Percentiles rank a stretch among this genome's conserved stretches.
phyloP scores from a whole-genome alignment of 2,888 invertebrate genomes.

The Microchrysa polita region DNA sequence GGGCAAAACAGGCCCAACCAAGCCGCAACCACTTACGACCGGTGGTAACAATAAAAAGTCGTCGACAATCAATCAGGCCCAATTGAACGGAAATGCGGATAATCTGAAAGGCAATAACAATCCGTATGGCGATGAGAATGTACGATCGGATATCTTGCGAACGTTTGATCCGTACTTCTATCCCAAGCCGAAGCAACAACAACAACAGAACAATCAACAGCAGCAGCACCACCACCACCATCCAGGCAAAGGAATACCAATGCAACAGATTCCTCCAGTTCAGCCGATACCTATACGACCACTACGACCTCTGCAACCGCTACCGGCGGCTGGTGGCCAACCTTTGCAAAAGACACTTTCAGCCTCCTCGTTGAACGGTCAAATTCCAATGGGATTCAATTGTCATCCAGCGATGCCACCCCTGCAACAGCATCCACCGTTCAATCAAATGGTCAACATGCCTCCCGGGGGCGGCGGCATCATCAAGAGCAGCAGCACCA shows the following conservation, averaged over 20 bases:
- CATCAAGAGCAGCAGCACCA: constrained; percentile 14
- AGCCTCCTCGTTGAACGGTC: neutral
- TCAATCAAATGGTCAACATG: neutral
- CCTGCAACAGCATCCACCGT: neutral
- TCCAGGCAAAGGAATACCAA: constrained; percentile 45
- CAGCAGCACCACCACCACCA: constrained; percentile 50
- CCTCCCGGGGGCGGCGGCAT: no score
- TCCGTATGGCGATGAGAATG: constrained; percentile 44
- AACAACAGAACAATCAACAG: constrained; percentile 48
- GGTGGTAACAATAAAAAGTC: constrained; percentile 18
- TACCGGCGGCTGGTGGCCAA: constrained; percentile 2
- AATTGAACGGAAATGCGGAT: constrained; percentile 29
- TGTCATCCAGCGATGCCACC: constrained; percentile 9
- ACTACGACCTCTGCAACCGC: neutral
- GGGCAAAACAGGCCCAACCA: constrained; percentile 9
- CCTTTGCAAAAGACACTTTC: constrained; percentile 28
- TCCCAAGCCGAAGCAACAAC: constrained; percentile 50
- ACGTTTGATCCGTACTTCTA: constrained; percentile 49
- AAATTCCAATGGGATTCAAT: neutral
- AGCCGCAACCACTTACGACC: neutral
- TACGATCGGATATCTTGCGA: constrained; percentile 47
- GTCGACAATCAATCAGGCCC: constrained; percentile 12
- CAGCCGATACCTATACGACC: neutral
- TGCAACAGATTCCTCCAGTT: constrained; percentile 57
- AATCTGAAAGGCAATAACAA: constrained; percentile 20